These are phyloP conservation scores for Gymnoscopelus braueri DNA, from an alignment of 2,797 vertebrate genomes.

Conservation along the genomic window DNA sequence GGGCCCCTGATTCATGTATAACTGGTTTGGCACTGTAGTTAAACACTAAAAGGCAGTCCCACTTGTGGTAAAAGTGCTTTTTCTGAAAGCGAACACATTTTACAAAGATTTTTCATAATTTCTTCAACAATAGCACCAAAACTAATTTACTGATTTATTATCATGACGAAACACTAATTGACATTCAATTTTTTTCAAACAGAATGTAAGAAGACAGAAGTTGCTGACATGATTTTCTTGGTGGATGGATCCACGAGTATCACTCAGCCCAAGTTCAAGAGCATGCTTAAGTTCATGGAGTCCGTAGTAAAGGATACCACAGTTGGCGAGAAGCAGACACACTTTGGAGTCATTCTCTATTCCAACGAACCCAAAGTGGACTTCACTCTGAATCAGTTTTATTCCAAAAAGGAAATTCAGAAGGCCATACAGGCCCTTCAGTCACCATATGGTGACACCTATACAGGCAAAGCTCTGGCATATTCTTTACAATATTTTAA, in stretches of 20 bases:
- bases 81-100: too few species aligned
- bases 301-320: conserved; percentile 79
- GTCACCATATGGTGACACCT: conserved; percentile 52
- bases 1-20: too few species aligned
- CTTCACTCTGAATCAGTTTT: conserved; percentile 70
- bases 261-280: conserved; percentile 58
- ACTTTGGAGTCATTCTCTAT: conserved; percentile 80
- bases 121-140: too few species aligned
- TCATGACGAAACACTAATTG: too few species aligned
- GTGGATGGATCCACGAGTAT: conserved; percentile 80
- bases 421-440: conserved; percentile 65
- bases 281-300: conserved; percentile 80
- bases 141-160: too few species aligned
- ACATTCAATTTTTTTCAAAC: conserved; percentile 16
- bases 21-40: too few species aligned
- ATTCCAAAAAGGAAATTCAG: conserved; percentile 61
- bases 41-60: neutral
- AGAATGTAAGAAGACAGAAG: conserved; percentile 80
- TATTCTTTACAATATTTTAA: conserved; percentile 74
- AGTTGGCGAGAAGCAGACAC: conserved; percentile 74
- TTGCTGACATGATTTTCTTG: conserved; percentile 86
- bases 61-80: neutral
- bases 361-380: conserved; percentile 40
- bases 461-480: conserved; percentile 77
- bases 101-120: too few species aligned